phyloP scores from a whole-genome alignment of 2,888 invertebrate species.

The Altica lythri region DNA sequence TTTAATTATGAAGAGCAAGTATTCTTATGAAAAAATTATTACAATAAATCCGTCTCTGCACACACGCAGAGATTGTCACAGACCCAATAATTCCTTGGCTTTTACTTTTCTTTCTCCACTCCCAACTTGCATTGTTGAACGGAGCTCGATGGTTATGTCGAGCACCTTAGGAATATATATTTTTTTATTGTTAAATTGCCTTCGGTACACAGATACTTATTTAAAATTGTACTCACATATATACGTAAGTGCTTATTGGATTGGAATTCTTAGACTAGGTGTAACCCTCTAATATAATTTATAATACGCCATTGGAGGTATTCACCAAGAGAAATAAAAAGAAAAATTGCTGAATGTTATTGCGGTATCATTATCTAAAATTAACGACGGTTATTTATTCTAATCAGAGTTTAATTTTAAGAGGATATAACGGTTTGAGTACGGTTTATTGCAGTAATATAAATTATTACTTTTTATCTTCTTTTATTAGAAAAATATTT shows the following conservation, averaged over 20 bases:
- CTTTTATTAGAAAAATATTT: too few species aligned
- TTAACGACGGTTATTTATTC: neutral
- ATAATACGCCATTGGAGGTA: neutral
- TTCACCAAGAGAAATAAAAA: too few species aligned
- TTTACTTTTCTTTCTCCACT: conserved; percentile 9
- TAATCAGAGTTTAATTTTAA: neutral
- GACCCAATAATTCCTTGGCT: neutral
- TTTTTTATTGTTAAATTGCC: neutral
- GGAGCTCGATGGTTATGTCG: neutral
- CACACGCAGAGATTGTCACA: neutral
- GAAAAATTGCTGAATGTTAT: neutral
- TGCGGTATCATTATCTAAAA: neutral
- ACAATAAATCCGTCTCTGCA: too few species aligned
- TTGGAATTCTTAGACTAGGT: conserved; percentile 11
- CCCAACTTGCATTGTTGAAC: conserved; percentile 10
- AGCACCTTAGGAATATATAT: neutral
- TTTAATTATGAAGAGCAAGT: too few species aligned
- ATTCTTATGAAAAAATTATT: too few species aligned
- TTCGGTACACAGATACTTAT: conserved; percentile 3
- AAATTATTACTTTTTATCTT: too few species aligned
- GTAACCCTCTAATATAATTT: neutral
- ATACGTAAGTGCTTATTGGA: conserved; percentile 7
- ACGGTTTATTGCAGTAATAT: too few species aligned
- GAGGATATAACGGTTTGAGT: neutral
- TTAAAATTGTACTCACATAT: conserved; percentile 4